Conservation (phyloP, 1,140 invertebrate genomes). For the Cryptotermes secundus region DNA sequence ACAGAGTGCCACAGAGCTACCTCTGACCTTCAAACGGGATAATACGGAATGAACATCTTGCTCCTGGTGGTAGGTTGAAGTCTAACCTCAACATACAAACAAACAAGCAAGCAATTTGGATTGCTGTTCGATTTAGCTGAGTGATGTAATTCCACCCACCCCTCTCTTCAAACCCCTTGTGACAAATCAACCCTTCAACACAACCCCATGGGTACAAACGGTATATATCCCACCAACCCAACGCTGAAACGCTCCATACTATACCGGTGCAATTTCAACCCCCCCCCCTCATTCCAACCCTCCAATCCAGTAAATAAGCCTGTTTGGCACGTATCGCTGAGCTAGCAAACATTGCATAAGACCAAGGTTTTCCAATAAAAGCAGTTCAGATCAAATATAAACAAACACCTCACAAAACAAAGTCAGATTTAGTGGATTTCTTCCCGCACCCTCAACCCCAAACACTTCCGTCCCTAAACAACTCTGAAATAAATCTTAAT, state of each 20-base stretch:
- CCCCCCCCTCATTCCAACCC: not conserved
- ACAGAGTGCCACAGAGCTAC: no score
- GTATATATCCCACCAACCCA: not conserved
- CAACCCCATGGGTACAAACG: constrained; percentile 2
- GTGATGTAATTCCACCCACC: constrained; percentile 24
- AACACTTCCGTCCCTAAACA: no score
- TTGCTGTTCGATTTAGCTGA: constrained; percentile 30
- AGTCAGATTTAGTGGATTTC: not conserved
- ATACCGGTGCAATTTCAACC: constrained; percentile 19
- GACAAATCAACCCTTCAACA: constrained; percentile 23
- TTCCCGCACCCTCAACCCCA: not conserved
- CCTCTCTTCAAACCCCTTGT: not conserved
- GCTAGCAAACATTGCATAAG: constrained; percentile 22
- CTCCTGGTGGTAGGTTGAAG: not conserved
- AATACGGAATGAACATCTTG: no score
- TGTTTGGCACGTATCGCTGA: constrained; percentile 24
- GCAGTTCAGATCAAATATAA: not conserved
- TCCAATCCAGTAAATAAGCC: constrained; percentile 13
- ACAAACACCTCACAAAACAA: constrained; percentile 1
- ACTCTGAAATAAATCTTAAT: constrained; percentile 28
- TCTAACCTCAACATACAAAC: constrained; percentile 7
- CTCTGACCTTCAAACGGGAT: no score
- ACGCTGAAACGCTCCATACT: not conserved
- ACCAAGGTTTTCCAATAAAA: not conserved
- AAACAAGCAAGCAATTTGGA: constrained; percentile 26